These are phyloP conservation scores for Canis aureus DNA, from an alignment of 2,113 vertebrate species.

Conservation along the genomic window DNA sequence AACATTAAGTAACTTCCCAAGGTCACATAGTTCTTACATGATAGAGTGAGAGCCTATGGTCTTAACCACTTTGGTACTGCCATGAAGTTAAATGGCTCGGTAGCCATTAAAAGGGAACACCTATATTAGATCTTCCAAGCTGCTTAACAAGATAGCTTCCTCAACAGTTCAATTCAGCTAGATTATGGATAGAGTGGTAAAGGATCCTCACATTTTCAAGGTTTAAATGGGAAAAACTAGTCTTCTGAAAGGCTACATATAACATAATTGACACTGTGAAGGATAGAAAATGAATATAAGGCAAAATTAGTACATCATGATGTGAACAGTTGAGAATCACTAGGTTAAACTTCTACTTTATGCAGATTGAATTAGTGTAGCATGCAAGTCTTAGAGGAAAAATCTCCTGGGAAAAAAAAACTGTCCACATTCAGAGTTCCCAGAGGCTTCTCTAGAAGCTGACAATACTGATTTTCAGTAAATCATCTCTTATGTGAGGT, in stretches of 20 bases:
- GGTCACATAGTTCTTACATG: slow-evolving; percentile 7
- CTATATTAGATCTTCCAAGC: background rate
- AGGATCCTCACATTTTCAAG: background rate
- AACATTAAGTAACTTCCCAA: background rate
- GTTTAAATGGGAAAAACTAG: slow-evolving; percentile 38
- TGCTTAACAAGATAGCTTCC: background rate
- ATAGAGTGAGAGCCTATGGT: background rate
- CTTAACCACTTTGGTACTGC: background rate
- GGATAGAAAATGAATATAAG: background rate
- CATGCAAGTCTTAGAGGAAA: background rate
- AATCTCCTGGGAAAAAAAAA: background rate
- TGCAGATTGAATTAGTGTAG: background rate
- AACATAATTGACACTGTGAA: background rate
- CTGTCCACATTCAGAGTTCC: background rate
- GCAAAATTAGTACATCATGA: background rate
- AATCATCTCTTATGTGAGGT: background rate
- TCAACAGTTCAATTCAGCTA: background rate
- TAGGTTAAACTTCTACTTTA: background rate
- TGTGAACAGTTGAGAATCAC: background rate
- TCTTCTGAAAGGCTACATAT: background rate
- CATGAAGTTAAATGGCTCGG: background rate
- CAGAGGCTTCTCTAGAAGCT: background rate
- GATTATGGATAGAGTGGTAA: background rate
- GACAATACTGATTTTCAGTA: slow-evolving; percentile 9
- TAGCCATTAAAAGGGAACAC: background rate